Evolutionary conservation across 2,888 invertebrate genomes (phyloP).

Genomic region (Metacarcinus magister): DNA sequence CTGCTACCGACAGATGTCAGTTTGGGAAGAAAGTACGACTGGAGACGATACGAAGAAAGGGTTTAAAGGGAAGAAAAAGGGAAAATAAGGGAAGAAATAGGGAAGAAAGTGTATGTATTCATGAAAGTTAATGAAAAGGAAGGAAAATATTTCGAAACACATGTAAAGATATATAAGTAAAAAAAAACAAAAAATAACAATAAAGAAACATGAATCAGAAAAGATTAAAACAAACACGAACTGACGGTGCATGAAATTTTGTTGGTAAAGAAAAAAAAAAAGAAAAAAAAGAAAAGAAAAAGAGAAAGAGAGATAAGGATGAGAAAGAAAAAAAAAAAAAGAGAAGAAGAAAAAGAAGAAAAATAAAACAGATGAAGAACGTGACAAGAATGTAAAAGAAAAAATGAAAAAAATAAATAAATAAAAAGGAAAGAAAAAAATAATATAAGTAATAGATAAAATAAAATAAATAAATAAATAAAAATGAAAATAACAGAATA

Average conservation of each 20-base stretch:
- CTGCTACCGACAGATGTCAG: conserved; percentile 21
- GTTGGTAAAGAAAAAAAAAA: background rate
- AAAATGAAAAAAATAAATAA: background rate
- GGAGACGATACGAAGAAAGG: background rate
- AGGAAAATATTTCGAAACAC: background rate
- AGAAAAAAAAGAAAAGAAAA: background rate
- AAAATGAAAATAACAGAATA: background rate
- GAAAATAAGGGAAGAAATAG: too few relatives aligned
- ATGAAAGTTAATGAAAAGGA: background rate
- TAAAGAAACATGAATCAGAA: background rate
- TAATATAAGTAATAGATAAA: background rate
- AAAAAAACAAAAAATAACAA: background rate
- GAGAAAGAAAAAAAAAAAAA: background rate
- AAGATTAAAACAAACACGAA: background rate
- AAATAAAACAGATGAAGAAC: background rate
- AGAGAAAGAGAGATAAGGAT: background rate
- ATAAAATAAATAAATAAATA: background rate
- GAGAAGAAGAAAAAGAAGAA: background rate
- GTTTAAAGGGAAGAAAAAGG: background rate
- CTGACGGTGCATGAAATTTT: background rate
- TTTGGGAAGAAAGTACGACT: conserved; percentile 15
- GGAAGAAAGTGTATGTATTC: too few relatives aligned
- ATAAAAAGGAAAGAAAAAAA: background rate
- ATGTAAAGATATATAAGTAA: background rate
- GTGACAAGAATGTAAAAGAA: too few relatives aligned